Evolutionary conservation across 2,113 vertebrate species (phyloP).

Genomic region (Toxotes chatareus): DNA sequence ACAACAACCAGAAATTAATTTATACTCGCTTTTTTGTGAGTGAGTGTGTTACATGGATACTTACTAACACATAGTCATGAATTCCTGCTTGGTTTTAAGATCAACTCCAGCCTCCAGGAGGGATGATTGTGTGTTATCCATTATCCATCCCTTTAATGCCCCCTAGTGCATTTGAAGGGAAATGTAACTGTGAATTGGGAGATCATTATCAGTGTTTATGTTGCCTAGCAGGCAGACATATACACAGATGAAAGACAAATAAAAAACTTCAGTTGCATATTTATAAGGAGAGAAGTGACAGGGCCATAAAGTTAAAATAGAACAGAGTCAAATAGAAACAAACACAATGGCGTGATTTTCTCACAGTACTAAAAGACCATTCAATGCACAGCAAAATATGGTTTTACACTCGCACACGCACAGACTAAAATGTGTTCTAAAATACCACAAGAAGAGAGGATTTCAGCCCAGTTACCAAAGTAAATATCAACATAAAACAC

Average conservation of each 20-base stretch:
- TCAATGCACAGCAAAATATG: not conserved
- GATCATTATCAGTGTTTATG: slow-evolving; percentile 8
- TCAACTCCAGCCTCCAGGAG: not conserved
- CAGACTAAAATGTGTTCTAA: not conserved
- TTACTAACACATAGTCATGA: not conserved
- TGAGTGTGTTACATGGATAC: not conserved
- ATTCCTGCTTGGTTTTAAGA: slow-evolving; percentile 4
- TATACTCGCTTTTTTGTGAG: not conserved
- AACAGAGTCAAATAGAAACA: slow-evolving; percentile 1
- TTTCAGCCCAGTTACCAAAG: not conserved
- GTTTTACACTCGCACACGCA: not conserved
- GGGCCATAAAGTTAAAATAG: not conserved
- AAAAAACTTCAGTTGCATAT: not conserved
- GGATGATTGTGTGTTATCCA: slow-evolving; percentile 12
- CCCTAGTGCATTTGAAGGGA: slow-evolving; percentile 56
- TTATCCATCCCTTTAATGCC: slow-evolving; percentile 56
- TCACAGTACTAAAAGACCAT: not conserved
- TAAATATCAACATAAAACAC: not conserved
- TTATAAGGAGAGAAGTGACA: not conserved
- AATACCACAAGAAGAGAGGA: not conserved
- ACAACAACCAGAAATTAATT: not conserved
- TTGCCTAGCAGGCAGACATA: not conserved
- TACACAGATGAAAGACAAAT: slow-evolving; percentile 11
- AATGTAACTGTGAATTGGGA: slow-evolving; percentile 20
- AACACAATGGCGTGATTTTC: not conserved